Conservation (phyloP, 2,797 vertebrate genomes). For the Dendrocincla fuliginosa region DNA sequence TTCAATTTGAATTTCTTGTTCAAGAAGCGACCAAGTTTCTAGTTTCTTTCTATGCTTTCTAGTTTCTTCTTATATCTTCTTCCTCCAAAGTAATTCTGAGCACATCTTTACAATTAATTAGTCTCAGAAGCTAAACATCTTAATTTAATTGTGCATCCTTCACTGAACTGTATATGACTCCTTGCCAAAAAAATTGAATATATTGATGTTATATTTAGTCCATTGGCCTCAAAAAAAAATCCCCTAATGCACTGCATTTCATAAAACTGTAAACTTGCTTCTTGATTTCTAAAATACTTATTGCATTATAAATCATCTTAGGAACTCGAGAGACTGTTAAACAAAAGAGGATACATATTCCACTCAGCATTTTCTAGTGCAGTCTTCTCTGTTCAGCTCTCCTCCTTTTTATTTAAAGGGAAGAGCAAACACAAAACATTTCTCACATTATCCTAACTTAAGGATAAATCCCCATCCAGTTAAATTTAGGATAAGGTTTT, state of each 20-base stretch:
- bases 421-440: background rate
- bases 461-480: background rate
- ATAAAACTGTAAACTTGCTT: background rate
- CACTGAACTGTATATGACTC: background rate
- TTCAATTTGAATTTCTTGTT: background rate
- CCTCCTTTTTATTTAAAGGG: background rate
- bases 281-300: background rate
- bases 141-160: background rate
- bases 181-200: background rate
- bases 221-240: background rate
- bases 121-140: background rate
- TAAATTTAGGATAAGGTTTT: background rate
- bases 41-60: background rate
- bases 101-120: background rate
- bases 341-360: background rate
- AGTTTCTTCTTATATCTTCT: background rate
- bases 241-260: background rate
- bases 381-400: background rate
- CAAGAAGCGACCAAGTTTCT: background rate
- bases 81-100: background rate
- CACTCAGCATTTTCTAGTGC: background rate
- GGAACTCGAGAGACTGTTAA: background rate
- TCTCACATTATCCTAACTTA: background rate
- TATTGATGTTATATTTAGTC: background rate
- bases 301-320: background rate